These are phyloP conservation scores for Boleophthalmus pectinirostris DNA, from an alignment of 2,113 vertebrate species.

Conservation along the genomic window DNA sequence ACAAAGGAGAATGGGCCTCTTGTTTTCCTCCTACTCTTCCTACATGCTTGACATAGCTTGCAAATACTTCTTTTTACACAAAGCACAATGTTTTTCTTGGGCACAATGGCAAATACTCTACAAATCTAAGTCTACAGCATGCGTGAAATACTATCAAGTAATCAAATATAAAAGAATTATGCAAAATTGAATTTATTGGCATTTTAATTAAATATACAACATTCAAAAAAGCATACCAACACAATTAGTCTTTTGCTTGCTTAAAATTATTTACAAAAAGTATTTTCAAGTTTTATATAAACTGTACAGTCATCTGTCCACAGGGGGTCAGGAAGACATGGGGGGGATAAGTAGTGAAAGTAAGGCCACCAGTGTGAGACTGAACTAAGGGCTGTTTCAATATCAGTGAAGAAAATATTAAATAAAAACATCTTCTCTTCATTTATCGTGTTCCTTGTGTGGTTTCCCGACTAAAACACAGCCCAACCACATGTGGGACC, in stretches of 20 bases:
- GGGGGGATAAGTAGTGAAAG: slow-evolving; percentile 38
- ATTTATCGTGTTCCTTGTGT: slow-evolving; percentile 63
- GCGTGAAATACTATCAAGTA: neutral
- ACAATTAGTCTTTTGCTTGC: slow-evolving; percentile 66
- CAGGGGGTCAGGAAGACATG: slow-evolving; percentile 37
- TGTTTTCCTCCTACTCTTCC: slow-evolving; percentile 69
- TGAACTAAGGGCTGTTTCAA: slow-evolving; percentile 54
- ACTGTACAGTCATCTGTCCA: slow-evolving; percentile 76
- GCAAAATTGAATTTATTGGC: slow-evolving; percentile 76
- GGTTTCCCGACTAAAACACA: slow-evolving; percentile 32
- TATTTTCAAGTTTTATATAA: slow-evolving; percentile 72
- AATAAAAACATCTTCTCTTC: slow-evolving; percentile 71
- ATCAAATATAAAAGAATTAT: slow-evolving; percentile 24
- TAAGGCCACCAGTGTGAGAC: slow-evolving; percentile 36
- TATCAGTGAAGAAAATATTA: slow-evolving; percentile 69
- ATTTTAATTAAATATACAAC: slow-evolving; percentile 74
- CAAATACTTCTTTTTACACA: slow-evolving; percentile 74
- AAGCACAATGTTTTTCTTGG: slow-evolving; percentile 21
- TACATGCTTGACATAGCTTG: slow-evolving; percentile 68
- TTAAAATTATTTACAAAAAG: slow-evolving; percentile 79
- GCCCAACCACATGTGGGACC: slow-evolving; percentile 53
- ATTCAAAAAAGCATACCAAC: slow-evolving; percentile 68
- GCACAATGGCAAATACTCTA: neutral
- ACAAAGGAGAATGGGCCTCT: slow-evolving; percentile 66
- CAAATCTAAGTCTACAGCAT: neutral